phyloP scores from a whole-genome alignment of 2,797 vertebrate genomes.

The Spinibarbus caldwelli region DNA sequence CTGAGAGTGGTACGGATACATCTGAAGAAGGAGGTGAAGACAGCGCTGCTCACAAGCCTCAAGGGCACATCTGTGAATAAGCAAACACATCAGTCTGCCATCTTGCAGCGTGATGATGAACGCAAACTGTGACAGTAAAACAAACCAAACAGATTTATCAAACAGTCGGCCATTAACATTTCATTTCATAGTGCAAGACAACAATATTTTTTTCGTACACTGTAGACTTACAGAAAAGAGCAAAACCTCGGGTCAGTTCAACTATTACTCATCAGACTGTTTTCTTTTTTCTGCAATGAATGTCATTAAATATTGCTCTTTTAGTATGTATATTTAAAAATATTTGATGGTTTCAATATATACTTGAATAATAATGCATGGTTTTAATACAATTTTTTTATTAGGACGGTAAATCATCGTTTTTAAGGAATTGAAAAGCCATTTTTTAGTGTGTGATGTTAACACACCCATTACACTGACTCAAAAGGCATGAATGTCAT shows the following conservation, averaged over 20 bases:
- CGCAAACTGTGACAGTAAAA: constrained; percentile 54
- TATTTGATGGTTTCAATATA: background rate
- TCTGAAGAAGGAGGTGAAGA: constrained; percentile 16
- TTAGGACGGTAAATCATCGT: background rate
- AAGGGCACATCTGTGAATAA: constrained; percentile 57
- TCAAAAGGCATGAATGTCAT: constrained; percentile 18
- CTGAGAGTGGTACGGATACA: constrained; percentile 28
- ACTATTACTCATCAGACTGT: background rate
- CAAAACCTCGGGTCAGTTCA: background rate
- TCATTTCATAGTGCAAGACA: constrained; percentile 34
- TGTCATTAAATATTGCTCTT: background rate
- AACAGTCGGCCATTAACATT: constrained; percentile 41
- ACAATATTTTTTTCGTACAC: constrained; percentile 1
- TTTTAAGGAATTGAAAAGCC: background rate
- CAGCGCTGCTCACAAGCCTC: constrained; percentile 39
- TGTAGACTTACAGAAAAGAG: background rate
- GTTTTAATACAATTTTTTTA: background rate
- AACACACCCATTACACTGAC: background rate
- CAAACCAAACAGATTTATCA: constrained; percentile 51
- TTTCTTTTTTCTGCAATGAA: constrained; percentile 14
- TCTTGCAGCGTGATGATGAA: constrained; percentile 55
- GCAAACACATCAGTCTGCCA: constrained; percentile 62
- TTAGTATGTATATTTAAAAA: background rate
- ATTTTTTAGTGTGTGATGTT: too few species aligned
- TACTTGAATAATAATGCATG: background rate